Conservation (phyloP, 2,888 invertebrate species). For the Smittia sp. region DNA sequence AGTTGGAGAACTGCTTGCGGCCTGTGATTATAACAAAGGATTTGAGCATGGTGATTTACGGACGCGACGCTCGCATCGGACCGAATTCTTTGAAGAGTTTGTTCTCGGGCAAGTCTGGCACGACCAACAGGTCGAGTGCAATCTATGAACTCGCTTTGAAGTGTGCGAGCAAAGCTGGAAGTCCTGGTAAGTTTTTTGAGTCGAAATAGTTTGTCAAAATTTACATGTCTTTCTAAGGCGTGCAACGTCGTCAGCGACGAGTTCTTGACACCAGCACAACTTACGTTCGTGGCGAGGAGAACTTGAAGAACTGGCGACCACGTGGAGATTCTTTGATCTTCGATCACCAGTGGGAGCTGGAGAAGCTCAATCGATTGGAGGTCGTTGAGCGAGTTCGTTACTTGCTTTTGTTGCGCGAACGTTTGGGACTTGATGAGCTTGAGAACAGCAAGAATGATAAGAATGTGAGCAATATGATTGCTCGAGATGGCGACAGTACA, state of each 20-base stretch:
- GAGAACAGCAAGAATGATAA: conserved; percentile 79
- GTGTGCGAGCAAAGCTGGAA: conserved; percentile 93
- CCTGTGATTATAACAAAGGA: conserved; percentile 99
- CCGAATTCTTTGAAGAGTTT: conserved; percentile 74
- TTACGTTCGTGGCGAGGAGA: conserved; percentile 98
- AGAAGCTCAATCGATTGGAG: conserved; percentile 93
- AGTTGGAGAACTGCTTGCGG: conserved; percentile 96
- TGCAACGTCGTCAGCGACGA: conserved; percentile 89
- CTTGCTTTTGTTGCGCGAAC: conserved; percentile 83
- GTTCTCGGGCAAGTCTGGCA: conserved; percentile 76
- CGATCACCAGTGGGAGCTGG: conserved; percentile 99
- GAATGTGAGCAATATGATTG: conserved; percentile 92
- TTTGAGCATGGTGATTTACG: conserved; percentile 93
- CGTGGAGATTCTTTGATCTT: conserved; percentile 97
- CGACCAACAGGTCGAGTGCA: conserved; percentile 92
- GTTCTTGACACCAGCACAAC: conserved; percentile 97
- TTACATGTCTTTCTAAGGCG: conserved; percentile 59
- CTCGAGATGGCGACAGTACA: conserved; percentile 63
- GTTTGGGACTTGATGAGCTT: conserved; percentile 74
- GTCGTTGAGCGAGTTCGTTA: conserved; percentile 94
- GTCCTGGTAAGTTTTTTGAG: conserved; percentile 68
- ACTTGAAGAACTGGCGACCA: conserved; percentile 97
- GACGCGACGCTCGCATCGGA: conserved; percentile 87
- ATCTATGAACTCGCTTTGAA: conserved; percentile 94
- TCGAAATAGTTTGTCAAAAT: background rate